Conservation (phyloP, 2,888 invertebrate genomes). For the Embidobia sp. region DNA sequence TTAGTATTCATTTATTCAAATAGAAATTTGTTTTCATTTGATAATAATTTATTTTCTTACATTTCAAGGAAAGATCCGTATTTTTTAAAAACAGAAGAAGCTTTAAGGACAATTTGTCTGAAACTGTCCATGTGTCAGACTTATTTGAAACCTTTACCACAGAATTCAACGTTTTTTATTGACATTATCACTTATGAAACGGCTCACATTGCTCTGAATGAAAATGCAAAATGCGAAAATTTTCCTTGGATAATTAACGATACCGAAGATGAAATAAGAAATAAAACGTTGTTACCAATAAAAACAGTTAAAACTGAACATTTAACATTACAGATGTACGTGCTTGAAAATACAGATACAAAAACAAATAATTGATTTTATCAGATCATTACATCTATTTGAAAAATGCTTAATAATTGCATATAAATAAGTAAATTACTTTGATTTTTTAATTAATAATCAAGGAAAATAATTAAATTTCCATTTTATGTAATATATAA, state of each 20-base stretch:
- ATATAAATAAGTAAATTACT: no score
- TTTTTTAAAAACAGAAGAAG: constrained; percentile 85
- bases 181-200: constrained; percentile 84
- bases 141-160: constrained; percentile 83
- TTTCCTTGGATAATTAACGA: constrained; percentile 82
- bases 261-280: constrained; percentile 68
- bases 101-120: constrained; percentile 84
- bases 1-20: no score
- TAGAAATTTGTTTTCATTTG: no score
- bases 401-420: no score
- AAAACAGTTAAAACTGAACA: constrained; percentile 80
- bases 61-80: constrained; percentile 83
- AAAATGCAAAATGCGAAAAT: constrained; percentile 82
- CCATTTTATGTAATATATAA: no score
- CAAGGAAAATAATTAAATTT: no score
- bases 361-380: constrained; percentile 11
- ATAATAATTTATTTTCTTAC: no score
- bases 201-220: constrained; percentile 83
- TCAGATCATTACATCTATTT: no score
- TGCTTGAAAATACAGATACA: constrained; percentile 50
- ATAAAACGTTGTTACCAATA: constrained; percentile 81
- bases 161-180: constrained; percentile 84
- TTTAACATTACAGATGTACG: constrained; percentile 76
- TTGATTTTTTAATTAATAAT: no score
- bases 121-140: constrained; percentile 83